Evolutionary conservation across 30 jellyfish, hydroid and myxozoan species (phyloP), one percentile per base, ranked within the genome.

Genomic region (Sanderia malayensis): DNA sequence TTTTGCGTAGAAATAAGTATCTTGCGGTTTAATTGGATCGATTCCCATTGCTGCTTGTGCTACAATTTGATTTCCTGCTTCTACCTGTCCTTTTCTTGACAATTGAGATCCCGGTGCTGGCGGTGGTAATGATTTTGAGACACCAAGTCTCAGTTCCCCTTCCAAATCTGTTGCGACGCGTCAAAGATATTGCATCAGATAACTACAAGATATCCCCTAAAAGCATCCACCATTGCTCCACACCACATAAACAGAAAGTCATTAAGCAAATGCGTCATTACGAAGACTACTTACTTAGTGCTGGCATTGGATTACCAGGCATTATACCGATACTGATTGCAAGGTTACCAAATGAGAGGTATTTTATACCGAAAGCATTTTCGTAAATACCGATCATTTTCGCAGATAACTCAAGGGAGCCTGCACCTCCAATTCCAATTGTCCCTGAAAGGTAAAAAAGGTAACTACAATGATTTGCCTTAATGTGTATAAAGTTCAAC

Each of bases 311-410:
- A n/a, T 76, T 80, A 24, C 87, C 95, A 44, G 95, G 95, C 47
- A 71, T 15, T 0, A 84, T 68, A 6, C 90, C 91, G 33, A 87
- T 66, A 21, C 91, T 73, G 20, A 76, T 29, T 41, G 74, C 81
- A 13, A 87, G 44, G 41, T 87, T 81, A 21, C 96, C 96, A 67
- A 87, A 71, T 6, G 96, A 29, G 10, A 87, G 60, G 66, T 61
- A 76, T 27, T 73, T 46, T 22, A 81, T 20, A n/a, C 87, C 91
- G 73, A 87, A 87, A 29, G 96, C 95, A 2, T 64, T 44, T 34
- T 87, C 80, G 89, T 94, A 87, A 24, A 87, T 80, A 37, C 96
- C 96, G 1, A 65, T 81, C 96, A 87, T 80, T 28, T 57, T 80
- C 4, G 86, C 90, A 24, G 86, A 59, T 24, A 87, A 41, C 67